Evolutionary conservation across 64 coral and sea anemone species (phyloP).

Genomic region (Acropora yongei): DNA sequence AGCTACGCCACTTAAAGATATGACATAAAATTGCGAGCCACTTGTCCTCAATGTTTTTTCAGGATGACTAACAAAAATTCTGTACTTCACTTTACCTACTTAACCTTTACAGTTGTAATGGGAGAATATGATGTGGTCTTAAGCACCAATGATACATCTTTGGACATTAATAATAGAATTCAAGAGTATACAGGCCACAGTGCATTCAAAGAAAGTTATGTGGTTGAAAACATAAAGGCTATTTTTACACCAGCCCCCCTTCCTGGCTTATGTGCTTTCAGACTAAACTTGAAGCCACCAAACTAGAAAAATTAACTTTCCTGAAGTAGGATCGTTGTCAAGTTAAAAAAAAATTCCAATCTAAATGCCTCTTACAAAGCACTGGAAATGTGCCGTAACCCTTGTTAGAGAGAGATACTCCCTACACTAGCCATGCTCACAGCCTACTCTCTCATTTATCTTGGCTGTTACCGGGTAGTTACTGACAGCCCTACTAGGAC

Average conservation of each 20-base stretch:
- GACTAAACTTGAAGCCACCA: conserved; percentile 12
- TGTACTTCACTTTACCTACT: conserved; percentile 17
- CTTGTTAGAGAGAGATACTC: not conserved
- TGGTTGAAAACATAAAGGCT: conserved; percentile 15
- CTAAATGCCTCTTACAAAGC: conserved; percentile 9
- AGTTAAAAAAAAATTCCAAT: not conserved
- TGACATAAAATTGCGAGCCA: not conserved
- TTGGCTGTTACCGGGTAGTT: not conserved
- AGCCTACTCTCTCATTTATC: not conserved
- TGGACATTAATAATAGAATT: not conserved
- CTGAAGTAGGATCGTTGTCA: conserved; percentile 15
- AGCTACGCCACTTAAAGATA: no score
- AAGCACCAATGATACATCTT: conserved; percentile 16
- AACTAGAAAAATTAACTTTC: conserved; percentile 22
- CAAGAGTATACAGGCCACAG: not conserved
- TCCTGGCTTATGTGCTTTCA: conserved; percentile 11
- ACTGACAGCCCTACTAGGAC: not conserved
- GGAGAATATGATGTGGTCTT: conserved; percentile 20
- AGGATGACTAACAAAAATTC: conserved; percentile 7
- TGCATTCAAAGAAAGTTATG: conserved; percentile 14
- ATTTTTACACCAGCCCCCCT: conserved; percentile 9
- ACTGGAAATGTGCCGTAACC: not conserved
- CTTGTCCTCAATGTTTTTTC: conserved; percentile 13
- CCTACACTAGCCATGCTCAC: not conserved
- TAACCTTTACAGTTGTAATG: conserved; percentile 24